These are phyloP conservation scores for Phasia obesa DNA, from an alignment of 2,888 invertebrate species.

Conservation along the genomic window DNA sequence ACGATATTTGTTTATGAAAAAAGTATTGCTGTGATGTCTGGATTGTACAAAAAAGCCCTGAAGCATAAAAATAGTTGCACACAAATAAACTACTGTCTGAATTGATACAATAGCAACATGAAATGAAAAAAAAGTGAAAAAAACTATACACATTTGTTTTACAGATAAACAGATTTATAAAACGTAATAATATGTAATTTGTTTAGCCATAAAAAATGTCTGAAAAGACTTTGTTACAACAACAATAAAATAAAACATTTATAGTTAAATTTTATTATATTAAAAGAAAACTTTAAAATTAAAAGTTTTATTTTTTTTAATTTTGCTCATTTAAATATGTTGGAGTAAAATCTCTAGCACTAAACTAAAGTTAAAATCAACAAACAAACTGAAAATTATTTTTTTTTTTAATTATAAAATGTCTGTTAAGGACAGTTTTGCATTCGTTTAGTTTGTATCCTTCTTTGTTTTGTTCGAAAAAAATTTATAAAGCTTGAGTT, in stretches of 20 bases:
- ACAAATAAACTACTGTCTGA: conserved; percentile 52
- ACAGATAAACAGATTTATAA: conserved; percentile 67
- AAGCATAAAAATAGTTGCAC: conserved; percentile 67
- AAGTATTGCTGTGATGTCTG: conserved; percentile 65
- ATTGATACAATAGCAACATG: conserved; percentile 42
- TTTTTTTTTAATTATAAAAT: conserved; percentile 76
- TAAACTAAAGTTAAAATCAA: conserved; percentile 17
- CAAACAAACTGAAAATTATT: conserved; percentile 28
- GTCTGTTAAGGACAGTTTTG: conserved; percentile 73
- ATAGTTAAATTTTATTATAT: conserved; percentile 22
- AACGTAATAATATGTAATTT: conserved; percentile 47
- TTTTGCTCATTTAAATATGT: conserved; percentile 52
- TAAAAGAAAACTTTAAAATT: conserved; percentile 63
- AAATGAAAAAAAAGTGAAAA: conserved; percentile 5
- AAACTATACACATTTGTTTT: conserved; percentile 61
- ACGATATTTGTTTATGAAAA: conserved; percentile 50
- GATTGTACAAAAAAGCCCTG: conserved; percentile 65
- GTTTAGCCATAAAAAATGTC: conserved; percentile 58
- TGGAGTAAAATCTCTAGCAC: conserved; percentile 26
- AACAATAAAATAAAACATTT: conserved; percentile 36
- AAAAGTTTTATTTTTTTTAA: conserved; percentile 58
- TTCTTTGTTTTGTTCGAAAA: conserved; percentile 10
- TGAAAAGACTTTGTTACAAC: conserved; percentile 45
- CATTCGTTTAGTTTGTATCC: conserved; percentile 37
- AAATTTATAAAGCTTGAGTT: conserved; percentile 7